These are phyloP conservation scores for Campylomormyrus tamandua DNA, from an alignment of 2,113 vertebrate genomes.

Conservation along the genomic window DNA sequence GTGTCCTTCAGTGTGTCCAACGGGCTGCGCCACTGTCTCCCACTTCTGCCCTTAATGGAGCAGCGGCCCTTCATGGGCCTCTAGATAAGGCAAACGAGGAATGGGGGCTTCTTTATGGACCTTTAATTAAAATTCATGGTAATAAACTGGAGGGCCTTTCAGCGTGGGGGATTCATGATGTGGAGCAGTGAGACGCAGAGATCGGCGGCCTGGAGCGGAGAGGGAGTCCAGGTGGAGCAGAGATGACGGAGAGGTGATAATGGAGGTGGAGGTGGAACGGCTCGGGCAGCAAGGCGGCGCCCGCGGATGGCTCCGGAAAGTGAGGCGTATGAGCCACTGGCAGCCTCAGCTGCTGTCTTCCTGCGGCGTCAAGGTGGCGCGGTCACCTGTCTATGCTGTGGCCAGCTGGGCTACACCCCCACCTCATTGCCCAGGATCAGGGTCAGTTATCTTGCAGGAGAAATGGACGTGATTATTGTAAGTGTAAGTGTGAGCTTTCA, in stretches of 20 bases:
- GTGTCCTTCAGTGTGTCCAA: not conserved
- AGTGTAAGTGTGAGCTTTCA: not conserved
- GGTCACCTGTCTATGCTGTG: not conserved
- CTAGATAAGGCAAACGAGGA: not conserved
- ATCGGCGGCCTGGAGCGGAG: not conserved
- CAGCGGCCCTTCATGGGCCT: not conserved
- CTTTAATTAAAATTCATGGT: constrained; percentile 11
- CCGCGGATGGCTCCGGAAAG: not conserved
- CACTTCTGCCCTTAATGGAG: not conserved
- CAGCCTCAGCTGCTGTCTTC: not conserved
- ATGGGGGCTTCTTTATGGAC: not conserved
- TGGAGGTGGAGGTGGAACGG: not conserved
- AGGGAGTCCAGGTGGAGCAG: not conserved
- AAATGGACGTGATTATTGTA: not conserved
- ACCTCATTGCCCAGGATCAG: not conserved
- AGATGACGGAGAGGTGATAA: not conserved
- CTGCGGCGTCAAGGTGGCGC: not conserved
- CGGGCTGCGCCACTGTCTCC: not conserved
- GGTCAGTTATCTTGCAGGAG: not conserved
- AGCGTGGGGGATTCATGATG: not conserved
- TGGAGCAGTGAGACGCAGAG: not conserved
- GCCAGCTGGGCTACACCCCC: not conserved
- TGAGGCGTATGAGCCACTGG: not conserved
- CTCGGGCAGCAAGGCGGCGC: not conserved
- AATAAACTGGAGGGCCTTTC: constrained; percentile 4